These are phyloP conservation scores for Hypsibius dujardini DNA, from an alignment of 1,140 invertebrate genomes.

Conservation along the genomic window DNA sequence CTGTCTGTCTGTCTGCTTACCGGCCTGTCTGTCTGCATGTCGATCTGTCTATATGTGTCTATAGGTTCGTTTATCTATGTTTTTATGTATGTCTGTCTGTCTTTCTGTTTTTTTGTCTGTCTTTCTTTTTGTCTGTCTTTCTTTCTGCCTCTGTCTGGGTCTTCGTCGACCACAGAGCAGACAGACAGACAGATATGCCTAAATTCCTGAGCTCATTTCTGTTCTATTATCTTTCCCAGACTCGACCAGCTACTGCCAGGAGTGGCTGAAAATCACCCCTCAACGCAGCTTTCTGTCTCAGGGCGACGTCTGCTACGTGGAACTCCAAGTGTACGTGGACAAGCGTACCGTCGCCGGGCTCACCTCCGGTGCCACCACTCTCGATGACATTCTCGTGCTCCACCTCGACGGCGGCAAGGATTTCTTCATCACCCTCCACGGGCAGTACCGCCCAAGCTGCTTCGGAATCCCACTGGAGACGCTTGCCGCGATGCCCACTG, in stretches of 20 bases:
- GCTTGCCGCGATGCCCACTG: conserved; percentile 59
- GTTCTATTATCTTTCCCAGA: too few relatives aligned
- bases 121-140: too few relatives aligned
- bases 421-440: conserved; percentile 55
- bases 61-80: too few relatives aligned
- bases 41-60: too few relatives aligned
- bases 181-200: too few relatives aligned
- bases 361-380: conserved; percentile 58
- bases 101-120: too few relatives aligned
- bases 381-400: conserved; percentile 85
- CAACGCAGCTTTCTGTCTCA: conserved; percentile 31
- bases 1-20: too few relatives aligned
- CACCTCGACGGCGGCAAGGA: conserved; percentile 87
- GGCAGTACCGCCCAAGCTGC: conserved; percentile 48
- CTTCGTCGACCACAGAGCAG: too few relatives aligned
- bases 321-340: conserved; percentile 50
- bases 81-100: too few relatives aligned
- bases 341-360: conserved; percentile 56
- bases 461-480: conserved; percentile 83
- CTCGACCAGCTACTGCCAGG: conserved; percentile 53
- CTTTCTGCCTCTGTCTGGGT: too few relatives aligned
- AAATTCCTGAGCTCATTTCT: too few relatives aligned
- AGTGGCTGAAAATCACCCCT: conserved; percentile 75
- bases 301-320: conserved; percentile 29
- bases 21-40: too few relatives aligned